These are phyloP conservation scores for Marronus borbonicus DNA, from an alignment of 2,888 invertebrate species.

Conservation along the genomic window DNA sequence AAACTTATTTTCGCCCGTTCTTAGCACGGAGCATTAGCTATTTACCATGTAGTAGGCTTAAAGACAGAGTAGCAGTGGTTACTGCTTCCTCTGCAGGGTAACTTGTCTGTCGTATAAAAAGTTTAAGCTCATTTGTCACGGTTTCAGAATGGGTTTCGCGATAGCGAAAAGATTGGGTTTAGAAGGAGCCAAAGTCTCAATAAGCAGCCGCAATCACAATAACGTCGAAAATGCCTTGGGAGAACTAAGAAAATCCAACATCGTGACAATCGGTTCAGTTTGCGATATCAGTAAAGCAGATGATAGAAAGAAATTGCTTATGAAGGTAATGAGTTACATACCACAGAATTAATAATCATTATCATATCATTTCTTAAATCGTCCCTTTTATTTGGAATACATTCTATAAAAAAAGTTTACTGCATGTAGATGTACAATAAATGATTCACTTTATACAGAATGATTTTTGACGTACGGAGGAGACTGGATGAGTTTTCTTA, in stretches of 20 bases:
- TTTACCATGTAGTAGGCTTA: conserved; percentile 25
- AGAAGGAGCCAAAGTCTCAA: conserved; percentile 93
- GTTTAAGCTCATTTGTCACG: not conserved
- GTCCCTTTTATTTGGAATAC: too few species aligned
- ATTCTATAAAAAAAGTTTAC: too few species aligned
- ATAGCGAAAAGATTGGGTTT: conserved; percentile 89
- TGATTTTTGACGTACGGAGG: too few species aligned
- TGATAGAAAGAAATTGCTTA: conserved; percentile 84
- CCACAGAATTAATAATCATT: too few species aligned
- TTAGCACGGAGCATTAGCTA: conserved; percentile 5
- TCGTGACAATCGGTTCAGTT: conserved; percentile 83
- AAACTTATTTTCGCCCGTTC: conserved; percentile 9
- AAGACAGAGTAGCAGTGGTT: conserved; percentile 44
- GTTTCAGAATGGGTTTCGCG: conserved; percentile 87
- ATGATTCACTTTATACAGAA: too few species aligned
- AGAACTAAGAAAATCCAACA: conserved; percentile 79
- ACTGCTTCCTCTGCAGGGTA: conserved; percentile 38
- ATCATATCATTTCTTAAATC: too few species aligned
- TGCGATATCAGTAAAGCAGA: conserved; percentile 92
- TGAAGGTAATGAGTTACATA: conserved; percentile 71
- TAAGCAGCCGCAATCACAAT: conserved; percentile 90
- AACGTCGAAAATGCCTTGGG: conserved; percentile 88
- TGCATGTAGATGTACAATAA: too few species aligned
- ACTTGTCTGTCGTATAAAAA: not conserved
- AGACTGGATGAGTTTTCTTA: too few species aligned